Conservation (phyloP, 2,113 vertebrate species). For the Guaruba guarouba region DNA sequence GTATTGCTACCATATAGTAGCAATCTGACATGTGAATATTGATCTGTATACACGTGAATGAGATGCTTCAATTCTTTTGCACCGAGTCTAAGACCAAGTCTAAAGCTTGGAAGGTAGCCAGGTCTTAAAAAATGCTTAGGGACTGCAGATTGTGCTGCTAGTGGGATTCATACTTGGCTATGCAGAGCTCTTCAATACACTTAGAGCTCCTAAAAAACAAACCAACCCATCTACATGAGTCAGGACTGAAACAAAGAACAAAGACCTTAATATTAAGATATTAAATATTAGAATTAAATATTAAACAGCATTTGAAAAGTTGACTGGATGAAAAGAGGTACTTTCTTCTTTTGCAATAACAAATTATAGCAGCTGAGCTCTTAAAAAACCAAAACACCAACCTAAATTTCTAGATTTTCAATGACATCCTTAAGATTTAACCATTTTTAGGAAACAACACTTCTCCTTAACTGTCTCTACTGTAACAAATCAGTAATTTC, state of each 20-base stretch:
- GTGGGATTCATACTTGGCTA: background rate
- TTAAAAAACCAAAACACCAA: background rate
- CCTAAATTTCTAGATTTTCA: background rate
- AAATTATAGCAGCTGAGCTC: background rate
- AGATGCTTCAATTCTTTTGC: background rate
- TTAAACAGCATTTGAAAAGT: background rate
- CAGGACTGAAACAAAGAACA: background rate
- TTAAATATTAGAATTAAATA: background rate
- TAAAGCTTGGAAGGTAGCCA: background rate
- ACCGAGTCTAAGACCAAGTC: background rate
- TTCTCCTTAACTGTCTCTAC: background rate
- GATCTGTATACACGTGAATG: fast-evolving
- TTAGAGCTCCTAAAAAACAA: background rate
- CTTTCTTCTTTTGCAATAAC: background rate
- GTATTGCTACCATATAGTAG: background rate
- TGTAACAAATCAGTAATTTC: background rate
- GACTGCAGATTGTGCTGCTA: background rate
- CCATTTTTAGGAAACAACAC: background rate
- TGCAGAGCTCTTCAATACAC: background rate
- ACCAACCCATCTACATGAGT: background rate
- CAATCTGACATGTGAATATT: background rate
- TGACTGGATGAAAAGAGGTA: background rate
- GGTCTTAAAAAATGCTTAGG: background rate
- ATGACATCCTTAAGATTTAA: background rate
- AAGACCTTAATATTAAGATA: background rate